Conservation (phyloP, 2,888 invertebrate genomes). For the Chloroclysta siterata region DNA sequence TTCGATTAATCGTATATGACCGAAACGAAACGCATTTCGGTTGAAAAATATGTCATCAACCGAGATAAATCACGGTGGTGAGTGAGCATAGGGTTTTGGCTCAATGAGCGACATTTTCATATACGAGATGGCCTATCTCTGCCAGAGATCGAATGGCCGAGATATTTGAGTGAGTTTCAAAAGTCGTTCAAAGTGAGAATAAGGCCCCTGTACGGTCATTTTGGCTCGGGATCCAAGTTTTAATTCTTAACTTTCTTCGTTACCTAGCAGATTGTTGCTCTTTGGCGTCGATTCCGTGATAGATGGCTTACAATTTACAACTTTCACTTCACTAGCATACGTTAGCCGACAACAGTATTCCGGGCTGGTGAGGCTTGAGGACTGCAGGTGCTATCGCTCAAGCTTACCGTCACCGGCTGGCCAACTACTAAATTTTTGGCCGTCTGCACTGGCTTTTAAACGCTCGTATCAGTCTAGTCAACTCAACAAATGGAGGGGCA, state of each 20-base stretch:
- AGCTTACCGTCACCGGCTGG: slow-evolving; percentile 10
- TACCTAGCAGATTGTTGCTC: neutral
- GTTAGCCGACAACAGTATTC: neutral
- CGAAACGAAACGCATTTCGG: too few species aligned
- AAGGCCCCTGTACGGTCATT: slow-evolving; percentile 16
- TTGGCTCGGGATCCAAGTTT: neutral
- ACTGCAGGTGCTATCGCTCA: slow-evolving; percentile 21
- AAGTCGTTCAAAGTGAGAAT: too few species aligned
- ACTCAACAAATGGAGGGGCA: neutral
- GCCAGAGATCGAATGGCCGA: too few species aligned
- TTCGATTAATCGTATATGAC: too few species aligned
- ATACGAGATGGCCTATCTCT: too few species aligned
- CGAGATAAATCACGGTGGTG: too few species aligned
- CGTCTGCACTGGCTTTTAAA: slow-evolving; percentile 9
- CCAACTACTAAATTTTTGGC: slow-evolving; percentile 7
- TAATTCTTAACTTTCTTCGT: neutral
- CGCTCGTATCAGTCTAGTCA: neutral
- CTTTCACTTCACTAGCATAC: slow-evolving; percentile 15
- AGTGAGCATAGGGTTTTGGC: too few species aligned
- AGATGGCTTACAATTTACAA: neutral
- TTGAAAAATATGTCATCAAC: too few species aligned
- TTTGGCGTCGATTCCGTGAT: neutral
- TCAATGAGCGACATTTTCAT: too few species aligned
- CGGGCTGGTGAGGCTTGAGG: slow-evolving; percentile 9
- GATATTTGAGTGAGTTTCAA: too few species aligned